Evolutionary conservation across 2,888 invertebrate genomes (phyloP).

Genomic region (Coleophora deauratella): DNA sequence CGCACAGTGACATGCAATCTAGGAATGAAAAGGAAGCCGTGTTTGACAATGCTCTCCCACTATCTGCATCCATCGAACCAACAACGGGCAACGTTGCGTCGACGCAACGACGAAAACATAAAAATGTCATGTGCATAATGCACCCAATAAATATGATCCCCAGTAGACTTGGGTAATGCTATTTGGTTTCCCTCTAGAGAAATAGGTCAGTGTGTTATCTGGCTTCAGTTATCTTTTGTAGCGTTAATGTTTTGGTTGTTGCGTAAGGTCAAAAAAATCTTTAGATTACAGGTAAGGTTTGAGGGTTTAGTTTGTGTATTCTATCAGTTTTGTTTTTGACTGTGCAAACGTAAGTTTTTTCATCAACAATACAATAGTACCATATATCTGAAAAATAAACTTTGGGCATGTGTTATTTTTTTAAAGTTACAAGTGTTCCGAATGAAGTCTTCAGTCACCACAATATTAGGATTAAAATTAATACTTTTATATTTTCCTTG

Average conservation of each 20-base stretch:
- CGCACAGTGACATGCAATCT: background rate
- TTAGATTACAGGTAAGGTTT: conserved; percentile 20
- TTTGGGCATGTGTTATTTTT: too few species aligned
- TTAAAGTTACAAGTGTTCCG: too few species aligned
- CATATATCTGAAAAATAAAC: too few species aligned
- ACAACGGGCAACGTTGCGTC: conserved; percentile 13
- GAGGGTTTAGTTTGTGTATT: background rate
- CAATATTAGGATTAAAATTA: too few species aligned
- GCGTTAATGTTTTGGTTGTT: conserved; percentile 9
- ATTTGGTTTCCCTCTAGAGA: conserved; percentile 62
- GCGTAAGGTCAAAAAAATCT: background rate
- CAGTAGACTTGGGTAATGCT: conserved; percentile 55
- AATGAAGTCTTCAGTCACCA: too few species aligned
- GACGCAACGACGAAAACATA: conserved; percentile 63
- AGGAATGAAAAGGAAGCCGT: conserved; percentile 38
- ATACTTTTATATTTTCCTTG: too few species aligned
- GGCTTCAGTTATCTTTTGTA: background rate
- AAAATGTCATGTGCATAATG: conserved; percentile 71
- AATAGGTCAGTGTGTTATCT: conserved; percentile 65
- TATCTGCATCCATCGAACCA: too few species aligned
- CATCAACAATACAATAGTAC: too few species aligned
- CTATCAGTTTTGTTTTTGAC: too few species aligned
- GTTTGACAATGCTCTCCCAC: conserved; percentile 38
- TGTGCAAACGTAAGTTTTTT: too few species aligned
- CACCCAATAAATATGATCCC: conserved; percentile 70